Percentiles rank a stretch among this genome's conserved stretches.
Conservation (phyloP, 2,888 invertebrate genomes). For the Rhyacophila evoluta region DNA sequence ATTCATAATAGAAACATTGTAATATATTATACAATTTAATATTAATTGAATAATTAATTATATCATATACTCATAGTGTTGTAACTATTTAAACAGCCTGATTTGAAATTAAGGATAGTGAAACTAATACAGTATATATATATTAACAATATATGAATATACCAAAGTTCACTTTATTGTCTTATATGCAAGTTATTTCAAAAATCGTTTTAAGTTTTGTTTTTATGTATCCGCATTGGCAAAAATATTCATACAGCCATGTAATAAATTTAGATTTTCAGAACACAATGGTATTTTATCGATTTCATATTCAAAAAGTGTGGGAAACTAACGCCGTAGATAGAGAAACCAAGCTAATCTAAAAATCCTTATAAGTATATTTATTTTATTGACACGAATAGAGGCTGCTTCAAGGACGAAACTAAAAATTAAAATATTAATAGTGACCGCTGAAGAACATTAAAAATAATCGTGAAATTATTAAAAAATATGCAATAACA, state of each 20-base stretch:
- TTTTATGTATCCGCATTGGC: background rate
- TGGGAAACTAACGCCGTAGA: background rate
- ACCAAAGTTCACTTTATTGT: background rate
- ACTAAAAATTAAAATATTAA: no score
- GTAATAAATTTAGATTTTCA: background rate
- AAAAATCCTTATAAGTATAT: background rate
- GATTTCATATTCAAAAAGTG: conserved; percentile 2
- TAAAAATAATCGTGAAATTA: no score
- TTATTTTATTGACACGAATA: background rate
- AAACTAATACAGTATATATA: no score
- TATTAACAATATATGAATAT: no score
- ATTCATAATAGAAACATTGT: no score
- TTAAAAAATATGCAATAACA: no score
- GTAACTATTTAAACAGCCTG: no score
- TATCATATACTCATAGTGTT: no score
- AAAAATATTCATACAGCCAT: background rate
- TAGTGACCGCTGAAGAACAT: no score
- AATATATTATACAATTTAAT: no score
- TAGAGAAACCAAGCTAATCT: background rate
- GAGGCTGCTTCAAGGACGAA: background rate
- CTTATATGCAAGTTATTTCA: background rate
- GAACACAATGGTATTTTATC: conserved; percentile 8
- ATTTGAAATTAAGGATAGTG: no score
- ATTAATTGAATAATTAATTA: no score
- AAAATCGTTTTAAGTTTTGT: background rate